Percentiles rank a stretch among this genome's conserved stretches.
Conservation (phyloP, 2,113 vertebrate genomes). For the Herpetotheres cachinnans region DNA sequence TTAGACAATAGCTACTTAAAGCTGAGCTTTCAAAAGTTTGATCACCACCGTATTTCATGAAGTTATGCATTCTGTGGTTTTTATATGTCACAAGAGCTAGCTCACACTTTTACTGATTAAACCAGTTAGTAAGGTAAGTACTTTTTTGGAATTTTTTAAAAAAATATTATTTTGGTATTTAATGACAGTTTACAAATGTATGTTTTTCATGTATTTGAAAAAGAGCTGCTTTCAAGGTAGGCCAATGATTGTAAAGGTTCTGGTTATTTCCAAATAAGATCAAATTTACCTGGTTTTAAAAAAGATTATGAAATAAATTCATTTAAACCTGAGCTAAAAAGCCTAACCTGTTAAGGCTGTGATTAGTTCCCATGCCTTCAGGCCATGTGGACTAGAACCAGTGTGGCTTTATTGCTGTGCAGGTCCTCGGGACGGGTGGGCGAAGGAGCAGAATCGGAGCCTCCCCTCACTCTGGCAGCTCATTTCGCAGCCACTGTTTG, state of each 20-base stretch:
- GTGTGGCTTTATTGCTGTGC: rapidly evolving
- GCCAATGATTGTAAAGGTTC: background rate
- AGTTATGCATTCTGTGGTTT: background rate
- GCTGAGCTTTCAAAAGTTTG: background rate
- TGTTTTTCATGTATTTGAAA: background rate
- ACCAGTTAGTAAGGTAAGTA: background rate
- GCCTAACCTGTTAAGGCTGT: background rate
- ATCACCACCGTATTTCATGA: background rate
- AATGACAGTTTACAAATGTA: background rate
- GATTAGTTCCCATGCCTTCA: background rate
- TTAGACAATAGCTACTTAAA: background rate
- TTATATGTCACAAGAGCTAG: background rate
- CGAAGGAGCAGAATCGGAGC: rapidly evolving
- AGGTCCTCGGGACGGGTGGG: background rate
- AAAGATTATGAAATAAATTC: background rate
- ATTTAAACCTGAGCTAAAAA: background rate
- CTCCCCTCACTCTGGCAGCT: background rate
- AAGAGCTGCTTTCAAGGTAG: background rate
- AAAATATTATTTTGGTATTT: background rate
- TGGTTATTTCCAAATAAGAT: background rate
- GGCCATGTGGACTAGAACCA: background rate
- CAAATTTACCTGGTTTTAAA: background rate
- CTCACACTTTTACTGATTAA: background rate
- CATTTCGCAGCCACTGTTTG: background rate
- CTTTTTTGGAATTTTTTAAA: background rate